Evolutionary conservation across 2,113 vertebrate genomes (phyloP).

Genomic region (Syngnathus floridae): DNA sequence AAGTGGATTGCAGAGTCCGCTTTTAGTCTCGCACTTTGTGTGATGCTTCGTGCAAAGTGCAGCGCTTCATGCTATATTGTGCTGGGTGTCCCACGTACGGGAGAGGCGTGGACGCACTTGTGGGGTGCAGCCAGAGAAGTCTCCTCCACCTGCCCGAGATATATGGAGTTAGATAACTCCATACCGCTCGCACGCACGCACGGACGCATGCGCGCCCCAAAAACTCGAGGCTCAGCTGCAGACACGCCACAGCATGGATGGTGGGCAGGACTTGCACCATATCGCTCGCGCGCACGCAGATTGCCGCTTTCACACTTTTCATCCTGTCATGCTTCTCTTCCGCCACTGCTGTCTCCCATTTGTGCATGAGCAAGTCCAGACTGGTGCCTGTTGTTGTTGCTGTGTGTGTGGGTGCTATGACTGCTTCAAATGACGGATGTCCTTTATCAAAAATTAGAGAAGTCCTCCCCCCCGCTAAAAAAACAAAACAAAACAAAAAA

Average conservation of each 20-base stretch:
- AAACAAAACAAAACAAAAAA: background rate
- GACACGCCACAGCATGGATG: background rate
- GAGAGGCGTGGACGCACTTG: background rate
- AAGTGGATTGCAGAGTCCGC: background rate
- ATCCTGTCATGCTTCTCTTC: constrained; percentile 9
- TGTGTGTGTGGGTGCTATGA: background rate
- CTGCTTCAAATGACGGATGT: background rate
- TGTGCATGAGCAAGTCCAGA: constrained; percentile 11
- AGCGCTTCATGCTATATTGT: background rate
- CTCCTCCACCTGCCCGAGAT: constrained; percentile 21
- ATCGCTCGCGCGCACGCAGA: background rate
- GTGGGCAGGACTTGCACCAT: constrained; percentile 10
- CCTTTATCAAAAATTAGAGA: background rate
- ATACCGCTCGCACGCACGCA: background rate
- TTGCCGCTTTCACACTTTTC: constrained; percentile 8
- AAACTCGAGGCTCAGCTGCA: background rate
- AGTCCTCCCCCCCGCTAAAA: background rate
- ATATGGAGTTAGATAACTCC: background rate
- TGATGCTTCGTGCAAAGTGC: constrained; percentile 7
- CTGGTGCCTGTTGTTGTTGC: background rate
- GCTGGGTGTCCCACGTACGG: constrained; percentile 2
- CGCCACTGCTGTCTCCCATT: background rate
- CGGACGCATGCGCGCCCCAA: no score
- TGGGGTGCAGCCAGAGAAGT: constrained; percentile 3
- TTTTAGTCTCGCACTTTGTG: background rate